These are phyloP conservation scores for Apodemus speciosus DNA, from an alignment of 2,113 vertebrate species.

Conservation along the genomic window DNA sequence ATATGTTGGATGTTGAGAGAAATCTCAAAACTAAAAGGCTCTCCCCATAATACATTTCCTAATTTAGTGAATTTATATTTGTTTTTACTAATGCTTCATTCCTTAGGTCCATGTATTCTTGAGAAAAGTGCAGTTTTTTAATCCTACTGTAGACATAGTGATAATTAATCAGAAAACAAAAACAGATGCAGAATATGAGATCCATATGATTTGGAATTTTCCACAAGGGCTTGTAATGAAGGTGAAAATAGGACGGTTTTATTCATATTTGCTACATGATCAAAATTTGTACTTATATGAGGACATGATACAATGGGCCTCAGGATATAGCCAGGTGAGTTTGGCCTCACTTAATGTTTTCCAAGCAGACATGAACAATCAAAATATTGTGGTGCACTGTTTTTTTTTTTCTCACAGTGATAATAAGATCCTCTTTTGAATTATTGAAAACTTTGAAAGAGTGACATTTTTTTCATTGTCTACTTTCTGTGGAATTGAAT, in stretches of 20 bases:
- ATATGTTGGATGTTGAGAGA: no score
- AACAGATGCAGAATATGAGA: background rate
- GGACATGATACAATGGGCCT: background rate
- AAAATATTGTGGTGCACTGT: no score
- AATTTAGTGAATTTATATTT: no score
- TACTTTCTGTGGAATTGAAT: background rate
- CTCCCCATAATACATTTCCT: no score
- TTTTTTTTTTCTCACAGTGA: background rate
- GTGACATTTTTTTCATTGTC: background rate
- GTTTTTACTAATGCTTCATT: background rate
- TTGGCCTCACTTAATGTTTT: background rate
- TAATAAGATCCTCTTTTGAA: background rate
- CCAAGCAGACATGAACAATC: background rate
- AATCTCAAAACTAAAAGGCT: no score
- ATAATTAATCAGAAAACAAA: background rate
- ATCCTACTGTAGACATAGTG: background rate
- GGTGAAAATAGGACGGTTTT: background rate
- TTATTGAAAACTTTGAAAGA: no score
- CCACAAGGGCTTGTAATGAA: background rate
- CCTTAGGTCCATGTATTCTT: background rate
- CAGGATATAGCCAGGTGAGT: background rate
- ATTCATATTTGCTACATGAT: background rate
- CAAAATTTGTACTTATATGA: background rate
- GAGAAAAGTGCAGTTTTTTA: background rate
- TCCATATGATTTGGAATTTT: background rate